These are phyloP conservation scores for Lamprotornis superbus DNA, from an alignment of 2,113 vertebrate genomes.

Conservation along the genomic window DNA sequence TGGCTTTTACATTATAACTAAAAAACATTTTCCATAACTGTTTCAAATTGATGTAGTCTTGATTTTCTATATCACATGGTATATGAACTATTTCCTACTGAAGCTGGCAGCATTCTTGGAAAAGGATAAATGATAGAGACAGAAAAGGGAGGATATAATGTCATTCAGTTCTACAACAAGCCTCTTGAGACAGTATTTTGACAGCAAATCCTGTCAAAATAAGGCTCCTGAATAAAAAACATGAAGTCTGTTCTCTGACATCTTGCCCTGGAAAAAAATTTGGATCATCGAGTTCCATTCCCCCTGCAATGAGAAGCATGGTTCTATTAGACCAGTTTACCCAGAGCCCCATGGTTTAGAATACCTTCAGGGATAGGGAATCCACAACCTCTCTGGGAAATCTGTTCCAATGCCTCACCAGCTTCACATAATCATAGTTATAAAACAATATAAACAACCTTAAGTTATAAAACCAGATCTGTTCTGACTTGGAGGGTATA, in stretches of 20 bases:
- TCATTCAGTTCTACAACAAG: not conserved
- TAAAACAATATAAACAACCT: not conserved
- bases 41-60: not conserved
- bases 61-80: not conserved
- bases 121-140: not conserved
- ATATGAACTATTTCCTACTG: not conserved
- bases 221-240: not conserved
- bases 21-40: not conserved
- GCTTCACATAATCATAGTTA: not conserved
- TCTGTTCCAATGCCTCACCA: not conserved
- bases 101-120: not conserved
- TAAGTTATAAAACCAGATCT: not conserved
- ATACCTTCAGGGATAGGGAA: not conserved
- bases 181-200: not conserved
- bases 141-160: not conserved
- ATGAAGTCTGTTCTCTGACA: not conserved
- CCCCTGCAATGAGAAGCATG: not conserved
- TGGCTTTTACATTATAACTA: not conserved
- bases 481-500: not conserved
- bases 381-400: not conserved
- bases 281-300: not conserved
- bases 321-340: not conserved
- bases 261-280: not conserved
- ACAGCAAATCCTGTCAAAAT: constrained; percentile 12
- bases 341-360: not conserved